phyloP scores from a whole-genome alignment of 2,113 vertebrate species.

The Phaetusa simplex region DNA sequence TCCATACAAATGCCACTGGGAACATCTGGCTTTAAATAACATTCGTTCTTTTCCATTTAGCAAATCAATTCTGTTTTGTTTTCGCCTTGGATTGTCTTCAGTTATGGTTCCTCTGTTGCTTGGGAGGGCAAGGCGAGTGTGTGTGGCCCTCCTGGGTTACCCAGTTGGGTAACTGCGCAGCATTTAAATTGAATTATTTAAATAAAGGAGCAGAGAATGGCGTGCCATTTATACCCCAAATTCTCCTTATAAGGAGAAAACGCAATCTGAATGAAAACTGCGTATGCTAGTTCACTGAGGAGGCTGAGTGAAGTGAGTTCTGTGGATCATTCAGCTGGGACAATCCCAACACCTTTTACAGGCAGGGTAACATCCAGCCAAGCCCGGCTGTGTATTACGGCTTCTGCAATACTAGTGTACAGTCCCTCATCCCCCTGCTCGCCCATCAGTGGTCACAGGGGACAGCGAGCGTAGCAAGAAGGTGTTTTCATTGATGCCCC shows the following conservation, averaged over 20 bases:
- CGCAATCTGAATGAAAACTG: neutral
- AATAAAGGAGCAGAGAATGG: neutral
- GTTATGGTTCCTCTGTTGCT: neutral
- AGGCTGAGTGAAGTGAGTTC: neutral
- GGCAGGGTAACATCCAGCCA: neutral
- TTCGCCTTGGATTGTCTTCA: neutral
- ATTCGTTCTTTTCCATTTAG: neutral
- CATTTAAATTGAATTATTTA: neutral
- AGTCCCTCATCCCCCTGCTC: neutral
- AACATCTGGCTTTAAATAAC: slow-evolving; percentile 54
- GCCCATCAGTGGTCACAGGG: neutral
- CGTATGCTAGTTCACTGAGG: accelerated
- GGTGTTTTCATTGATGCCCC: neutral
- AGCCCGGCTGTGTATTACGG: neutral
- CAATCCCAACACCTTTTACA: neutral
- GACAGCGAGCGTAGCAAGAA: accelerated
- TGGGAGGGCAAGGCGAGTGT: neutral
- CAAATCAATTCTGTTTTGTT: neutral
- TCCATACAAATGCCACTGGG: neutral
- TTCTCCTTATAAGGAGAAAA: slow-evolving; percentile 48
- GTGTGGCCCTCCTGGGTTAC: slow-evolving; percentile 21
- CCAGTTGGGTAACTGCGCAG: neutral
- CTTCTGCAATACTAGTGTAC: neutral
- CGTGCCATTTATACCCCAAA: neutral
- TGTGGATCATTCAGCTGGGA: neutral